Evolutionary conservation across 1,140 invertebrate species (phyloP), one percentile per base, ranked within the genome.

Genomic region (Drosophila lacertosa): DNA sequence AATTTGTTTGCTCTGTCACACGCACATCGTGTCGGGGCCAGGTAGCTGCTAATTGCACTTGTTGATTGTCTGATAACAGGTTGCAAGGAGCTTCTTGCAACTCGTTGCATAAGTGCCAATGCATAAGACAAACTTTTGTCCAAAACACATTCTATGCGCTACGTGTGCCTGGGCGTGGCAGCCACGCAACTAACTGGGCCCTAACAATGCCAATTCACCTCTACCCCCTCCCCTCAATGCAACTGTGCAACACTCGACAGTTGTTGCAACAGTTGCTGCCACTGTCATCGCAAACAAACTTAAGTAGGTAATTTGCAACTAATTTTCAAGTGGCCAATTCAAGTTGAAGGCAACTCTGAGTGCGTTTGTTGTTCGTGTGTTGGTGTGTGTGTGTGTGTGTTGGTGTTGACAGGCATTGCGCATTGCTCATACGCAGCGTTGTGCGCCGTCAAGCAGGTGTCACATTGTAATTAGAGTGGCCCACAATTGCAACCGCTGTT

Each of bases 281-380:
- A 54, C 62, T 71, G 51, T 51, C 66, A 72, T 20, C 53, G 58
- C 77, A 84, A 84, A 84, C 81, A 81, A 64, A 77, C 82, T 88
- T 84, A 84, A 88, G 81, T 81, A 88, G 82, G 81, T 86, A 84
- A 84, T 88, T 88, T 84, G 81, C 82, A 84, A 84, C 81, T 84
- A 84, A 84, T 84, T 86, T 74, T 84, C 77, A 77, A 86, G 81
- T 88, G 82, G 50, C 24, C 53, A 72, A 72, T 57, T 72, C 68
- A 72, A 75, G 37, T 75, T 55, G 60, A 47, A 71, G 40, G 71
- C 57, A 45, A 64, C 45, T 67, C 33, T 39, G 26, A 69, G 59
- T 66, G 53, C 67, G 71, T 37, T n/a, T n/a, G n/a, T n/a, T n/a
- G n/a, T n/a, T n/a, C n/a, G 32, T 39, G 4, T 45, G 9, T 35